phyloP scores from a whole-genome alignment of 2,797 vertebrate species.

The Pangasius macronema region DNA sequence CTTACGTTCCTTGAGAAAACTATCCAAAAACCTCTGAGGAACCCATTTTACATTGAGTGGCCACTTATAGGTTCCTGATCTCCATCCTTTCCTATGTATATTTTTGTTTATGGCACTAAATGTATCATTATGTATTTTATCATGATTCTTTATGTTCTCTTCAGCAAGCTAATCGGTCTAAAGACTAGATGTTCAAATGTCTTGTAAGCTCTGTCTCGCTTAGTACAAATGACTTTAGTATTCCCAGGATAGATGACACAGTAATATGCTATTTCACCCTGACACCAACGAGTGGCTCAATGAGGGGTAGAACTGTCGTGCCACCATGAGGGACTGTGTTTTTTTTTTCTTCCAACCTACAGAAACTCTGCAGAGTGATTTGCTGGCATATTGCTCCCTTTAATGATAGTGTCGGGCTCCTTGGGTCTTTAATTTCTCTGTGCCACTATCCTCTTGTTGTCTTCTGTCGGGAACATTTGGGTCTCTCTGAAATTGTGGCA shows the following conservation, averaged over 20 bases:
- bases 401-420: slow-evolving; percentile 51
- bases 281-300: slow-evolving; percentile 7
- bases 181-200: not conserved
- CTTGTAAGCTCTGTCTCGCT: not conserved
- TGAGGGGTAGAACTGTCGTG: slow-evolving; percentile 20
- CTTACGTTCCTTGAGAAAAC: too few relatives aligned
- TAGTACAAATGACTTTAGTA: not conserved
- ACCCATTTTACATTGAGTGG: not conserved
- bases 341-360: slow-evolving; percentile 19
- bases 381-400: slow-evolving; percentile 48
- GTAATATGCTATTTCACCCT: not conserved
- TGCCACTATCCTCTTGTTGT: slow-evolving; percentile 42
- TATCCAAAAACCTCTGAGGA: not conserved
- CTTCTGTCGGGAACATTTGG: slow-evolving; percentile 45
- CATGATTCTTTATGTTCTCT: not conserved
- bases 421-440: slow-evolving; percentile 54
- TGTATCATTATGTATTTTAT: not conserved
- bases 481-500: slow-evolving; percentile 53
- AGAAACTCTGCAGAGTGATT: slow-evolving; percentile 46
- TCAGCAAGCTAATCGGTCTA: not conserved
- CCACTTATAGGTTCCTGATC: not conserved
- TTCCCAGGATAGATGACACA: slow-evolving; percentile 8
- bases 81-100: not conserved
- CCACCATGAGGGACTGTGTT: slow-evolving; percentile 20
- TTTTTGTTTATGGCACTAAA: not conserved